Evolutionary conservation across 2,888 invertebrate species (phyloP), one percentile per base, ranked within the genome.

Genomic region (Scaeva pyrastri): DNA sequence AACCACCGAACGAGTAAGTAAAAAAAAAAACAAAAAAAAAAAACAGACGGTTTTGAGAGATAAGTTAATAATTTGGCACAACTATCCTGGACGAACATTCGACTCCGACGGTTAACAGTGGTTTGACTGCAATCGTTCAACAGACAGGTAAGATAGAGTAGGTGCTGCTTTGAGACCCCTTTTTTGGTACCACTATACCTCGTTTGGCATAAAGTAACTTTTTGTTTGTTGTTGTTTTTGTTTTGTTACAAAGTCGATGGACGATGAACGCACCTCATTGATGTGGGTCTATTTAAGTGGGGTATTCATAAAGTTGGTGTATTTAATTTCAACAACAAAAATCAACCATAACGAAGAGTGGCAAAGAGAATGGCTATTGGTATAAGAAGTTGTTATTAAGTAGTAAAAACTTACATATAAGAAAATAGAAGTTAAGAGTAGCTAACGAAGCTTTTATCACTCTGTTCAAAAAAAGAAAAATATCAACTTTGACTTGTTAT

Each of bases 11-110:
- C 31, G 60, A 55, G 43, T 68, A 45, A 36, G 19, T 10, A 31
- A 31, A 60, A 14, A 58, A 39, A 58, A 58, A 39, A 36, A 39
- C 5, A 16, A 21, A 1, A 21, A 11, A 50, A 62, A 62, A 4
- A 43, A 62, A 21, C 62, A 11, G 11, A 56, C 43, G 62, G 31
- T 16, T 73, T 10, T 12, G 16, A 55, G 19, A 60, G 36, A 71
- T 79, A 52, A 79, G 45, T 26, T 48, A 14, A 39, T 48, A 48
- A 19, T 66, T 66, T 31, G 48, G 48, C 56, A 56, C 56, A 23
- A 72, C 80, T 75, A 62, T 73, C 73, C 76, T 85, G 72, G 39
- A 81, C 76, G 85, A 77, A 85, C 81, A 76, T 81, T 85, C 85
- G 64, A 81, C 73, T 73, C 43, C 81, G 81, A 73, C 85, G 85